These are phyloP conservation scores for Nannoperca australis DNA, from an alignment of 2,797 vertebrate genomes.

Conservation along the genomic window DNA sequence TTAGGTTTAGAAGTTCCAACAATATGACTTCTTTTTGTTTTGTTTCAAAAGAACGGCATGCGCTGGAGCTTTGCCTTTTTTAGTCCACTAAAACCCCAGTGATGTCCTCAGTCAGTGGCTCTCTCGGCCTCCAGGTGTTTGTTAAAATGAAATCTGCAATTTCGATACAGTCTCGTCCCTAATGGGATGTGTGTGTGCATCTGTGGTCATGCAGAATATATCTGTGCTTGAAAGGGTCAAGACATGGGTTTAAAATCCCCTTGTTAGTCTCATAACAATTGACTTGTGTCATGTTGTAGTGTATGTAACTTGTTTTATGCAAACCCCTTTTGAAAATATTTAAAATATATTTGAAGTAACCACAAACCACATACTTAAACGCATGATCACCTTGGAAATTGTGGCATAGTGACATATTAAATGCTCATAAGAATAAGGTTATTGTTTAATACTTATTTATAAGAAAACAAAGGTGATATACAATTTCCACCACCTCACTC, in stretches of 20 bases:
- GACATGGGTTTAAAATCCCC: neutral
- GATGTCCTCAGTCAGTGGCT: slow-evolving; percentile 7
- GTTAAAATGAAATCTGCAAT: slow-evolving; percentile 29
- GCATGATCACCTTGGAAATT: neutral
- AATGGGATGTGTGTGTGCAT: slow-evolving; percentile 14
- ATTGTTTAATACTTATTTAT: neutral
- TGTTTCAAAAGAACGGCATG: neutral
- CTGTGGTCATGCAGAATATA: slow-evolving; percentile 30
- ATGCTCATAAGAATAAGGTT: neutral
- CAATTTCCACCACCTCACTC: neutral
- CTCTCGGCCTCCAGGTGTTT: slow-evolving; percentile 31
- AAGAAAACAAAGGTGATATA: neutral
- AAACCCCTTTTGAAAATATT: neutral
- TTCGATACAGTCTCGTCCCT: slow-evolving; percentile 27
- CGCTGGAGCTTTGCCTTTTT: slow-evolving; percentile 10
- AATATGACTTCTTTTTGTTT: neutral
- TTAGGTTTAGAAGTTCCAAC: slow-evolving; percentile 13
- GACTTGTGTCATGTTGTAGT: neutral
- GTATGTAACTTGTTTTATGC: neutral
- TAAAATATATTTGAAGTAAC: neutral
- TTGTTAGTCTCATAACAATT: slow-evolving; percentile 13
- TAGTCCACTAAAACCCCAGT: slow-evolving; percentile 16
- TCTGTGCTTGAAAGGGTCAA: slow-evolving; percentile 28
- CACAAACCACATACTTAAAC: neutral
- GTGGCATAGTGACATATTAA: neutral